Conservation (phyloP, 2,113 vertebrate species). For the Pluvianellus socialis region DNA sequence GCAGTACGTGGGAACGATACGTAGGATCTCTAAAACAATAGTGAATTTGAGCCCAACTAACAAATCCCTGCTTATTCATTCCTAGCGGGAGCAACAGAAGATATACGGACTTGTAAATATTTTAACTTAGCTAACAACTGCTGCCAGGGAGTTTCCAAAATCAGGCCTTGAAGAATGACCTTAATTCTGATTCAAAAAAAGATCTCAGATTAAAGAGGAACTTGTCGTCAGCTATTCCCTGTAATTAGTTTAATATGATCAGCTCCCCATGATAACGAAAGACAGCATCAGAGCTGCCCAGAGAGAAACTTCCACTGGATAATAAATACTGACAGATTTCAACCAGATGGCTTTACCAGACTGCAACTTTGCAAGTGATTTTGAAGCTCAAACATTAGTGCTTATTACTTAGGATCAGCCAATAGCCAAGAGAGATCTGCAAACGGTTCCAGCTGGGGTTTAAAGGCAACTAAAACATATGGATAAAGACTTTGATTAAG, state of each 20-base stretch:
- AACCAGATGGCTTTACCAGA: constrained; percentile 57
- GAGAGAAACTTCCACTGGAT: constrained; percentile 50
- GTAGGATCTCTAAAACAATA: constrained; percentile 26
- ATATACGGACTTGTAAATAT: constrained; percentile 41
- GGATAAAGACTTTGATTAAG: constrained; percentile 61
- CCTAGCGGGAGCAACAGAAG: not conserved
- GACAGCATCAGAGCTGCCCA: constrained; percentile 37
- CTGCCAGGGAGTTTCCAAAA: constrained; percentile 62
- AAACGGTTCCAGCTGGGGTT: constrained; percentile 23
- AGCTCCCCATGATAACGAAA: constrained; percentile 55
- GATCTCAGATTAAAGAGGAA: constrained; percentile 47
- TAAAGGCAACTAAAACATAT: constrained; percentile 31
- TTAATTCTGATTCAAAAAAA: constrained; percentile 25
- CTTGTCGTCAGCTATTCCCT: constrained; percentile 58
- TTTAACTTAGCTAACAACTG: constrained; percentile 47
- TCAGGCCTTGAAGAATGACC: constrained; percentile 14
- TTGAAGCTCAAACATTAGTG: constrained; percentile 38
- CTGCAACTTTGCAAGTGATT: constrained; percentile 43
- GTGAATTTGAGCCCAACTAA: not conserved
- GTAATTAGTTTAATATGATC: constrained; percentile 70
- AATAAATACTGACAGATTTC: constrained; percentile 65
- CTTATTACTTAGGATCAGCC: constrained; percentile 48
- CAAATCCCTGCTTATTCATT: constrained; percentile 50
- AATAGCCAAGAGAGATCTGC: not conserved
- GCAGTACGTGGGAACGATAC: constrained; percentile 5